These are phyloP conservation scores for Drosophila funebris DNA, from an alignment of 1,140 invertebrate genomes.

Conservation along the genomic window DNA sequence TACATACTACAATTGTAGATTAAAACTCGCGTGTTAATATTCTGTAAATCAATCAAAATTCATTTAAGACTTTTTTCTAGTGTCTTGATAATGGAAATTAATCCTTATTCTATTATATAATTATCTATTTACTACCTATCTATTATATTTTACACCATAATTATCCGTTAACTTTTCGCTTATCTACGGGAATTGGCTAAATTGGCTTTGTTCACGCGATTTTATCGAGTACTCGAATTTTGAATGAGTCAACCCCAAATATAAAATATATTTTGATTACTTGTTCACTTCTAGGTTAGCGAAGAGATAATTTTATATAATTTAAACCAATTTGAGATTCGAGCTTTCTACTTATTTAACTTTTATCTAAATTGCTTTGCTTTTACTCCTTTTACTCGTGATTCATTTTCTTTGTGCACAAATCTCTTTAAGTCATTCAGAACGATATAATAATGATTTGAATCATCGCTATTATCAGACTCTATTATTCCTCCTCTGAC, in stretches of 20 bases:
- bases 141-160: background rate
- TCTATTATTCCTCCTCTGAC: background rate
- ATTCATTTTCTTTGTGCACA: background rate
- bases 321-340: too few species aligned
- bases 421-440: background rate
- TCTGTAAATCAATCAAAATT: conserved; percentile 60
- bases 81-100: background rate
- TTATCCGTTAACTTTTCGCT: background rate
- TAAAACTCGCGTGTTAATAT: conserved; percentile 63
- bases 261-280: background rate
- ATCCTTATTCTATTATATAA: conserved; percentile 1
- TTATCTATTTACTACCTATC: conserved; percentile 13
- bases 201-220: background rate
- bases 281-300: background rate
- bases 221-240: background rate
- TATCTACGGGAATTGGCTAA: conserved; percentile 6
- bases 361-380: background rate
- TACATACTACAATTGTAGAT: conserved; percentile 43
- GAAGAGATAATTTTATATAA: too few species aligned
- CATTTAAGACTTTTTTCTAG: conserved; percentile 19
- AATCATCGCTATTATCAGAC: background rate
- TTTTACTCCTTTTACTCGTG: background rate
- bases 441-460: background rate
- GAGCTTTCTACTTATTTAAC: background rate
- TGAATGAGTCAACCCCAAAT: conserved; percentile 6